Evolutionary conservation across 1,140 invertebrate species (phyloP), one percentile per base, ranked within the genome.

Genomic region (Tetraneura akinire): DNA sequence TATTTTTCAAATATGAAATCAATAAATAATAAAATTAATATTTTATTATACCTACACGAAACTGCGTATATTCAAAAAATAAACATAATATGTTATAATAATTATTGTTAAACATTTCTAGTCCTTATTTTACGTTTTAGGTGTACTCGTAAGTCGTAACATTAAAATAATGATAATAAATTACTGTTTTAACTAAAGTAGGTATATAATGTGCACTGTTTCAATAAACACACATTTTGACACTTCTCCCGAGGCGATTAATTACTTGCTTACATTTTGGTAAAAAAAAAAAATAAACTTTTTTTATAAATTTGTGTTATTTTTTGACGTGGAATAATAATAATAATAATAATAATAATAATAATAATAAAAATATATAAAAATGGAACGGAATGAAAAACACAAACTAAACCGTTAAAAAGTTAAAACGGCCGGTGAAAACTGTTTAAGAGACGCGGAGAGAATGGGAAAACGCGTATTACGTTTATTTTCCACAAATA

Each of bases 101-200:
- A n/a, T n/a, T 51, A 18, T 18, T n/a, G 51, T 23, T 26, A 23
- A 26, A 57, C 10, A 57, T 3, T 8, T 6, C 11, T 10, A 26
- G 1, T 21, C 8, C 18, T 21, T 53, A n/a, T 53, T 9, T 37
- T 4, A 37, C 8, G 8, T 37, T 68, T 68, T 10, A 21, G 11
- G 42, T 16, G n/a, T n/a, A n/a, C n/a, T n/a, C n/a, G n/a, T n/a
- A n/a, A n/a, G n/a, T n/a, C n/a, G n/a, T 47, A 16, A 68, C 16
- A 47, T 47, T 8, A 47, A 26, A 68, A 26, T 68, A 68, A 68
- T 47, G 66, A 68, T 68, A 68, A 47, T 68, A 47, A 68, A 68
- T 68, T 16, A 21, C 13, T 10, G 5, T 68, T 47, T 68, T 16
- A 13, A 23, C 37, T 47, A 68, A 68, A 26, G 66, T 42, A 42